phyloP scores from a whole-genome alignment of 2,888 invertebrate species.

The Periphyllus acericola region DNA sequence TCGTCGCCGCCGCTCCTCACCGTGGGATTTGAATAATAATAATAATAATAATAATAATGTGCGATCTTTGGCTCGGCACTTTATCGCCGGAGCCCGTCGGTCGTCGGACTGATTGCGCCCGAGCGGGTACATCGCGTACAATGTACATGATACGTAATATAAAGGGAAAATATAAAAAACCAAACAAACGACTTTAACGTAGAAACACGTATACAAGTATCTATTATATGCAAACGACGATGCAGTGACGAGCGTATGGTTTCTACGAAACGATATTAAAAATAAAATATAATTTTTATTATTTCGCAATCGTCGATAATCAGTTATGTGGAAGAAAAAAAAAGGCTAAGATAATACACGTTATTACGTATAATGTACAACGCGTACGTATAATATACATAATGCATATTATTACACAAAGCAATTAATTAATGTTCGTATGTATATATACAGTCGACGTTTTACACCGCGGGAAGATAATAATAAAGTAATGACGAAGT shows the following conservation, averaged over 20 bases:
- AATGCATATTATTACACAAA: background rate
- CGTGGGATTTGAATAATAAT: constrained; percentile 36
- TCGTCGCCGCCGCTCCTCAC: background rate
- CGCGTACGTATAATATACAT: background rate
- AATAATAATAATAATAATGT: too few species aligned
- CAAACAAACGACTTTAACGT: background rate
- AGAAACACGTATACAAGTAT: too few species aligned
- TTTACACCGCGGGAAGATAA: background rate
- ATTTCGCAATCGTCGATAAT: background rate
- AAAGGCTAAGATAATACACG: background rate
- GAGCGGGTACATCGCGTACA: background rate
- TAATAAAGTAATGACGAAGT: background rate
- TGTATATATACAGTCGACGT: background rate
- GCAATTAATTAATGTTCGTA: background rate
- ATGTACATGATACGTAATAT: too few species aligned
- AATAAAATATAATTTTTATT: background rate
- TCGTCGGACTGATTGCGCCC: background rate
- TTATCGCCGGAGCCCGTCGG: background rate
- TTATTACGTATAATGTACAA: too few species aligned
- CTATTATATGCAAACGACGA: background rate
- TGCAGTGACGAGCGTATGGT: background rate
- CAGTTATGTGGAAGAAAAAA: background rate
- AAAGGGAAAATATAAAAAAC: background rate
- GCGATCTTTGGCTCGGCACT: constrained; percentile 4
- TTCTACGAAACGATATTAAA: background rate